These are phyloP conservation scores for Himalopsyche japonica DNA, from an alignment of 2,888 invertebrate genomes.

Conservation along the genomic window DNA sequence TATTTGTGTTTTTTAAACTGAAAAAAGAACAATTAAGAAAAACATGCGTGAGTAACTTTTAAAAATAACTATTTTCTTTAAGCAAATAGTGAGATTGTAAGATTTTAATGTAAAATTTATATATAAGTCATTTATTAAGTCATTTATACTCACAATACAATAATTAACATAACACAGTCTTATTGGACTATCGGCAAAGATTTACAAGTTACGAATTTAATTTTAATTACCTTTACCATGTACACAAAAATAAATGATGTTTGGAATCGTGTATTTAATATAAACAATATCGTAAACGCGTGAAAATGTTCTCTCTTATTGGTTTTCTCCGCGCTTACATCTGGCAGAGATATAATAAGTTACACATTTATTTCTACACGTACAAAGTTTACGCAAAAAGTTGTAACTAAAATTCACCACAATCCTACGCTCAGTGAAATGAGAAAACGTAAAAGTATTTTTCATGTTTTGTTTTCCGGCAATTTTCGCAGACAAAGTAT, in stretches of 20 bases:
- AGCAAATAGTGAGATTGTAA: too few species aligned
- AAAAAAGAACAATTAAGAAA: too few species aligned
- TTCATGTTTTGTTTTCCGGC: not conserved
- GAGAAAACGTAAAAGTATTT: not conserved
- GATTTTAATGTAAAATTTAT: too few species aligned
- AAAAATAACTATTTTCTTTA: too few species aligned
- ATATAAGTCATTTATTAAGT: too few species aligned
- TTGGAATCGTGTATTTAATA: not conserved
- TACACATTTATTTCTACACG: not conserved
- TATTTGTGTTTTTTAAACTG: too few species aligned
- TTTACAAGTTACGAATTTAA: not conserved
- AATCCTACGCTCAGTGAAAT: not conserved
- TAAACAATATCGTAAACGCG: not conserved
- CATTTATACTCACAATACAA: not conserved
- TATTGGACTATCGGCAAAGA: not conserved
- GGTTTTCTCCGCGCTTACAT: not conserved
- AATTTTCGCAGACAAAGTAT: not conserved
- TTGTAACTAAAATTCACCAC: not conserved
- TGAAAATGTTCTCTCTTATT: not conserved
- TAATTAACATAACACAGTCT: not conserved
- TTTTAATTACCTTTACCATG: not conserved
- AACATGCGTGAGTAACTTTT: too few species aligned
- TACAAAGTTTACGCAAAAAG: not conserved
- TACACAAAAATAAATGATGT: not conserved
- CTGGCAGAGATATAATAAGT: not conserved